Evolutionary conservation across 2,888 invertebrate genomes (phyloP).

Genomic region (Drosophila antonietae): DNA sequence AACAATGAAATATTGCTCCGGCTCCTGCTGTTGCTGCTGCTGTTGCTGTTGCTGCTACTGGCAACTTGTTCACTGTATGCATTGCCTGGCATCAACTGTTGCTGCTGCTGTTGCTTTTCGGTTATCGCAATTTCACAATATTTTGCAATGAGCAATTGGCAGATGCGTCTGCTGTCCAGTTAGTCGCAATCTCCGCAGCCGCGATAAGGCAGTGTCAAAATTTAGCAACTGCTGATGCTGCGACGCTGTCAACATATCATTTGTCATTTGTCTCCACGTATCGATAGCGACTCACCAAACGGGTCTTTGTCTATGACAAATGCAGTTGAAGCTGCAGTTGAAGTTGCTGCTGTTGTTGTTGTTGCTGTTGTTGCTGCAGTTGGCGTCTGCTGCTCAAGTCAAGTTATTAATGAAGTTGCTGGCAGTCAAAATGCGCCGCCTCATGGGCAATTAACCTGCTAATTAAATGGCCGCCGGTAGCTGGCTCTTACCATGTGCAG

Average conservation of each 20-base stretch:
- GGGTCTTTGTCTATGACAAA: slow-evolving; percentile 71
- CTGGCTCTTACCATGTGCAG: slow-evolving; percentile 45
- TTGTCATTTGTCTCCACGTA: slow-evolving; percentile 59
- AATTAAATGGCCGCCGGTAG: slow-evolving; percentile 70
- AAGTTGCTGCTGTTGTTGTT: slow-evolving; percentile 13
- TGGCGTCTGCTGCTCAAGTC: slow-evolving; percentile 22
- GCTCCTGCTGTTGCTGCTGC: slow-evolving; percentile 11
- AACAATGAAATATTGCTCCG: slow-evolving; percentile 66
- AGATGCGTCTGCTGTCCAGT: slow-evolving; percentile 31
- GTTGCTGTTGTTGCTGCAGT: slow-evolving; percentile 24
- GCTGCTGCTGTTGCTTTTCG: background rate
- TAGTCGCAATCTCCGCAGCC: slow-evolving; percentile 34
- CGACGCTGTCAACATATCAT: slow-evolving; percentile 77
- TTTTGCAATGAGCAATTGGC: slow-evolving; percentile 38
- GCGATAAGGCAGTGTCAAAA: slow-evolving; percentile 78
- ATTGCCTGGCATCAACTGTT: slow-evolving; percentile 9
- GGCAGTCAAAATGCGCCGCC: slow-evolving; percentile 58
- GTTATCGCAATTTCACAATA: slow-evolving; percentile 44
- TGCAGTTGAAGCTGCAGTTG: slow-evolving; percentile 33
- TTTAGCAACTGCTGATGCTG: slow-evolving; percentile 69
- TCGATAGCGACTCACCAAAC: slow-evolving; percentile 60
- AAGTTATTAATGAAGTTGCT: slow-evolving; percentile 76
- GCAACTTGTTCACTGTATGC: slow-evolving; percentile 5
- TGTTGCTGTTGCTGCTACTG: slow-evolving; percentile 6
- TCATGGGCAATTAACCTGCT: slow-evolving; percentile 74